A percentile compares a stretch with the other conserved stretches of the same genome.
These are phyloP conservation scores for Patella ulyssiponensis DNA, from an alignment of 2,888 invertebrate genomes.

Conservation along the genomic window DNA sequence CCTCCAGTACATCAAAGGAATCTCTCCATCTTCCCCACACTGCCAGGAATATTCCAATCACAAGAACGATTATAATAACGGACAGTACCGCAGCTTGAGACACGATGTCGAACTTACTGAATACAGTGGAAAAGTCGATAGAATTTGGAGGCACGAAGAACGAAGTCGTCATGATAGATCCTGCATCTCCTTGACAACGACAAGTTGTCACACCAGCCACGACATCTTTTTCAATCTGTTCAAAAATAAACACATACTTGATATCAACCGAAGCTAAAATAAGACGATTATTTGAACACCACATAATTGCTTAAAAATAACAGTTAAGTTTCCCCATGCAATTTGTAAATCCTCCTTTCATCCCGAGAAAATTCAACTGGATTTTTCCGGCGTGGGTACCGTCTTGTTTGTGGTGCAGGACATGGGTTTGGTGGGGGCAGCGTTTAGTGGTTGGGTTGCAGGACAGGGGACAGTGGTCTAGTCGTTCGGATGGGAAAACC, in stretches of 20 bases:
- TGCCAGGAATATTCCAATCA: slow-evolving; percentile 57
- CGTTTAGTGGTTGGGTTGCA: too few species aligned
- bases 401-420: too few species aligned
- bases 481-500: too few species aligned
- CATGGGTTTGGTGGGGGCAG: too few species aligned
- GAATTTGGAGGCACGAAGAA: slow-evolving; percentile 62
- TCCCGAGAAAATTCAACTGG: too few species aligned
- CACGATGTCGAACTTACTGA: slow-evolving; percentile 54
- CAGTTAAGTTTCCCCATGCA: too few species aligned
- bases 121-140: slow-evolving; percentile 63
- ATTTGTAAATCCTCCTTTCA: too few species aligned
- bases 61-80: slow-evolving; percentile 58
- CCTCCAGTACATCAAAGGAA: slow-evolving; percentile 4
- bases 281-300: background rate
- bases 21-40: slow-evolving; percentile 68
- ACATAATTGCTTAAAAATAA: too few species aligned
- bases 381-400: too few species aligned
- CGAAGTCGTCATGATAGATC: slow-evolving; percentile 60
- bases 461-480: too few species aligned
- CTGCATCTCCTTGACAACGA: slow-evolving; percentile 49
- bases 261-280: too few species aligned
- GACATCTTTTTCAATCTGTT: slow-evolving; percentile 14
- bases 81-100: slow-evolving; percentile 69
- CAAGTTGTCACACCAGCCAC: slow-evolving; percentile 49
- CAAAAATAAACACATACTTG: background rate